Evolutionary conservation across 2,888 invertebrate species (phyloP).

Genomic region (Hecatera dysodea): DNA sequence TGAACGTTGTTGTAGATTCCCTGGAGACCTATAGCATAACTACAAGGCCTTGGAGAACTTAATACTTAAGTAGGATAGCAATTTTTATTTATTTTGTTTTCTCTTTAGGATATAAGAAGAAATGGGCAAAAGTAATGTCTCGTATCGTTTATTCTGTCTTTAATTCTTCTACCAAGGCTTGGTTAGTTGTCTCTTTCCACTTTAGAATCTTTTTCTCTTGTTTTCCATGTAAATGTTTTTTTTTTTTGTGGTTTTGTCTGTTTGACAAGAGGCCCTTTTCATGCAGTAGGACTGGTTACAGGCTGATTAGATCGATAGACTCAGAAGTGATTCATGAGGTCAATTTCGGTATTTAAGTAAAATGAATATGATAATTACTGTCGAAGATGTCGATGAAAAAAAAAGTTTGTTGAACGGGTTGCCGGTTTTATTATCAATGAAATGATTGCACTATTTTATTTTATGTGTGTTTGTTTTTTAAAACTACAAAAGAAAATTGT

Average conservation of each 20-base stretch:
- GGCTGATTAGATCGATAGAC: no score
- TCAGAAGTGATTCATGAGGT: no score
- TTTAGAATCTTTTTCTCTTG: neutral
- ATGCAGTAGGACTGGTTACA: no score
- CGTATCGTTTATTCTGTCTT: neutral
- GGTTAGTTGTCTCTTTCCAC: neutral
- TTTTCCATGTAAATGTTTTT: neutral
- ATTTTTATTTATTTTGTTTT: neutral
- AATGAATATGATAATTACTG: no score
- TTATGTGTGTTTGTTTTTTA: neutral
- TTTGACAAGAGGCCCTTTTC: neutral
- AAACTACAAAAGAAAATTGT: neutral
- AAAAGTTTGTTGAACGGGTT: no score
- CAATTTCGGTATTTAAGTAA: no score
- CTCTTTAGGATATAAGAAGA: no score
- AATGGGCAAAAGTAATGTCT: no score
- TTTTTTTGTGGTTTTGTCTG: neutral
- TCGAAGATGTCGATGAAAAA: no score
- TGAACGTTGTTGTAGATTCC: conserved; percentile 31
- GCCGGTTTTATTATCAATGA: neutral
- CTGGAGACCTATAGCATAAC: conserved; percentile 16
- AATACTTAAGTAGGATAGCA: neutral
- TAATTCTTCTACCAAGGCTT: neutral
- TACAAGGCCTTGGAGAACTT: conserved; percentile 14
- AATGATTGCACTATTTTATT: neutral